Percentiles rank a stretch among this genome's conserved stretches.
phyloP scores from a whole-genome alignment of 2,113 vertebrate genomes.

The Sus scrofa region T2T-Sscrofa CM000816.6:40457501-40458000 shows the following conservation, averaged over 20 bases:
- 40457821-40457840: constrained; percentile 40
- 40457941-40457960: not conserved
- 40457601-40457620: constrained; percentile 33
- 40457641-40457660: constrained; percentile 57
- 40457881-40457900: not conserved
- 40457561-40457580: constrained; percentile 63
- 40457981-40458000: not conserved
- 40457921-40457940: not conserved
- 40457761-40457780: not conserved
- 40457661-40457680: constrained; percentile 61
- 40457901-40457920: constrained; percentile 10
- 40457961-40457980: not conserved
- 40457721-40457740: not conserved
- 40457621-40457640: constrained; percentile 62
- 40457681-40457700: constrained; percentile 44
- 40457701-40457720: not conserved
- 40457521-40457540: constrained; percentile 78
- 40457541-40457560: constrained; percentile 83
- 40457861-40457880: constrained; percentile 18
- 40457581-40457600: constrained; percentile 74
- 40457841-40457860: constrained; percentile 39
- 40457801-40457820: not conserved
- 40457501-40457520: constrained; percentile 75
- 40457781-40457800: constrained; percentile 4
- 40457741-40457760: not conserved